phyloP scores from a whole-genome alignment of 2,888 invertebrate species.

The Mellilla xanthometata region DNA sequence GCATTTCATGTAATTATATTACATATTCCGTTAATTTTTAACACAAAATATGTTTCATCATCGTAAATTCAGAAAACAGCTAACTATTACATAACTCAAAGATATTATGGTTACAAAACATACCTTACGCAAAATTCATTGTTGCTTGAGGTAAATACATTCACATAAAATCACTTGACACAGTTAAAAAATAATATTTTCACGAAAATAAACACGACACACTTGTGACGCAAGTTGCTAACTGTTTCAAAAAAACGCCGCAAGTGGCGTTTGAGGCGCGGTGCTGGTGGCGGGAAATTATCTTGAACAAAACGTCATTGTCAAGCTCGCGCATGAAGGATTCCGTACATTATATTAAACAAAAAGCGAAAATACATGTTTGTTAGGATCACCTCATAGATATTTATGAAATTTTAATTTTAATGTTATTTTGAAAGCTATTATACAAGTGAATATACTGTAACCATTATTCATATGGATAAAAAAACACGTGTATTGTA shows the following conservation, averaged over 20 bases:
- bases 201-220: slow-evolving; percentile 55
- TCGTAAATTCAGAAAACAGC: slow-evolving; percentile 34
- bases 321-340: too few relatives aligned
- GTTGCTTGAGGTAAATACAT: slow-evolving; percentile 4
- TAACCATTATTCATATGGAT: too few relatives aligned
- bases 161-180: slow-evolving; percentile 1
- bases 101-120: slow-evolving; percentile 39
- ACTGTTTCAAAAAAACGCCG: slow-evolving; percentile 42
- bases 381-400: too few relatives aligned
- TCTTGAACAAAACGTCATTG: slow-evolving; percentile 21
- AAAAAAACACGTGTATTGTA: too few relatives aligned
- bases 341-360: too few relatives aligned
- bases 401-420: too few relatives aligned
- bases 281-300: slow-evolving; percentile 43
- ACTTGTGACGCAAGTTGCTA: slow-evolving; percentile 57
- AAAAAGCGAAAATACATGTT: too few relatives aligned
- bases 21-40: slow-evolving; percentile 5
- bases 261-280: slow-evolving; percentile 27
- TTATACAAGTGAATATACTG: too few relatives aligned
- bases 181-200: slow-evolving; percentile 17
- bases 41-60: slow-evolving; percentile 43
- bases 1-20: background rate
- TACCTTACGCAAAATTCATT: slow-evolving; percentile 51
- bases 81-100: slow-evolving; percentile 63
- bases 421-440: too few relatives aligned